Evolutionary conservation across 1,140 invertebrate genomes (phyloP), one percentile per base, ranked within the genome.

Genomic region (Bombus pyrosoma): DNA sequence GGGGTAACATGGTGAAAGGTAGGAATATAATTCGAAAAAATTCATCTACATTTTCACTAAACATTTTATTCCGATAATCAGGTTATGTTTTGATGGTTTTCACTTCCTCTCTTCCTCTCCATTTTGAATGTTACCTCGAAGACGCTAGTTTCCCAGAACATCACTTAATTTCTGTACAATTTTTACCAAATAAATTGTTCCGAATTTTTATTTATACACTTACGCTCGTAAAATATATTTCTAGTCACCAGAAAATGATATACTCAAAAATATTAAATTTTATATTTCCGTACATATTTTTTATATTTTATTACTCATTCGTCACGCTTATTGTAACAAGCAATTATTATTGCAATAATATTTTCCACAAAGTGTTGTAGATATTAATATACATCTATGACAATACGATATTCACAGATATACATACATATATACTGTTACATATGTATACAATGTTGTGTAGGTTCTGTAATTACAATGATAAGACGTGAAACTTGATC

Each of bases 41-140:
- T 80, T 73, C 53, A 28, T 34, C 0, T 34, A 78, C 28, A 84
- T 13, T 89, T 90, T 91, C 77, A 83, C 79, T 87, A 43, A 87
- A 75, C 53, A 81, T 87, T 86, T 43, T 2, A 18, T 66, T 3
- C 4, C 62, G 32, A 66, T 3, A 37, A 28, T 68, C 68, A 89
- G 89, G 90, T 90, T 90, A 91, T 90, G 85, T 91, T 91, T 90
- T 90, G 71, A 39, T 78, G 41, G 85, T 22, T 90, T 87, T 90
- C 39, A 34, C 68, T 86, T 88, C 59, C 47, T 84, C 74, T 73
- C 64, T 78, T 72, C 74, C 37, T 84, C 82, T 78, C 79, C 87
- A 89, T 89, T 89, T 91, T 89, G 85, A 91, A 80, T 64, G 25
- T 77, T 82, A 59, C 78, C n/a, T 39, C 22, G n/a, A 66, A 79